Evolutionary conservation across 2,888 invertebrate genomes (phyloP), one percentile per base, ranked within the genome.

Genomic region (Homarus gammarus): DNA sequence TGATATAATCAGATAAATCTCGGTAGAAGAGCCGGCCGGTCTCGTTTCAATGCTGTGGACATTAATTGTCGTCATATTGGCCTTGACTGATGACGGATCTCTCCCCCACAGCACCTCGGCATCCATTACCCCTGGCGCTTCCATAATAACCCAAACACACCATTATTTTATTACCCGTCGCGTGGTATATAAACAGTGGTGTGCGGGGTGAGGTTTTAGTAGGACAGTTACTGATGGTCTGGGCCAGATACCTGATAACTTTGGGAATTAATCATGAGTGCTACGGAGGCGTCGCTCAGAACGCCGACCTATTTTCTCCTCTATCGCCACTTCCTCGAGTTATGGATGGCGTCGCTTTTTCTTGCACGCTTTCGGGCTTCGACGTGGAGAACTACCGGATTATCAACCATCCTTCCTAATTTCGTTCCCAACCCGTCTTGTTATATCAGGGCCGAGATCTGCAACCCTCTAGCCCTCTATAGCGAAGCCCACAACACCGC

Each of bases 1-100:
- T 79, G 79, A 79, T 79, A 79, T 79, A 79, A 79, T 79, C 79
- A 36, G 79, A 79, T 79, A 79, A 79, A 79, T 79, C 61, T 64
- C n/a, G 38, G 61, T 64, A 79, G 64, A 64, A 27, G 78, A 64
- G 61, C 61, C 79, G 38, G 61, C 27, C 33, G 64, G 79, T 64
- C 79, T 61, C 79, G 79, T 79, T 79, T 64, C 79, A 8, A 61
- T 79, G 79, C 56, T 40, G 61, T 79, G 79, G 61, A 64, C 64
- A 79, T 79, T 61, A 79, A 79, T 79, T 79, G 79, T 49, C 61
- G 79, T 40, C 61, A 79, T 40, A 64, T 79, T 79, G 79, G 64
- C 61, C 79, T 61, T 79, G 79, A 61, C 38, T 61, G 79, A 79
- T 79, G 79, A 79, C 61, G 61, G 64, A 64, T 79, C n/a, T 61